Evolutionary conservation across 2,113 vertebrate species (phyloP), one percentile per base, ranked within the genome.

Genomic region (Lycocorax pyrrhopterus): DNA sequence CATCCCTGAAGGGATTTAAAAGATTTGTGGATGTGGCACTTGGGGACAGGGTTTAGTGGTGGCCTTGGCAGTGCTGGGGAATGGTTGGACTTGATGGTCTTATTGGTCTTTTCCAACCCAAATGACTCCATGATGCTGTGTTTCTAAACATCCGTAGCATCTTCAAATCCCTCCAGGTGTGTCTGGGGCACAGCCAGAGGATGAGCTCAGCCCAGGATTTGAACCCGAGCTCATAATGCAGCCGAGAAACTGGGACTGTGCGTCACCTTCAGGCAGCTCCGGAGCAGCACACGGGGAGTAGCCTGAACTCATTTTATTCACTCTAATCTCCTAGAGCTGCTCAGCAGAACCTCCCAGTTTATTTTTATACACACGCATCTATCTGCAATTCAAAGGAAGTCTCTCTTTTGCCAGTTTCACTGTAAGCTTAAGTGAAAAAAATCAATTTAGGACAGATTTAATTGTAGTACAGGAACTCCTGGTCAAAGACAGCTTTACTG

Each of bases 401-500:
- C 53, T 52, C 72, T 59, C 32, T 74, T 92, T 80, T 76, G 64
- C 71, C 77, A 86, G 56, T 17, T 87, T 46, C 78, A 33, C 55
- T 83, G 83, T 64, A 75, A 92, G 74, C 35, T 68, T 35, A 90
- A 94, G 74, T 82, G 91, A 94, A 96, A 94, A 90, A 89, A 96
- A 85, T 87, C 80, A 83, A 71, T 93, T 95, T 90, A 94, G 93
- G 55, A 58, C n/a, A 84, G 62, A 89, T 92, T 92, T 96, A 95
- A 91, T 67, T 85, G 88, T 29, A 91, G 92, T 14, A 79, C 74
- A 95, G 87, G 67, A 97, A 76, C 74, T 84, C 56, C 49, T 89
- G 85, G 83, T 68, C 92, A 95, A 90, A 94, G 49, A 55, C 33
- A 90, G 56, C 90, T 95, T 96, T 96, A 92, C 94, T 96, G 96